A percentile compares a stretch with the other conserved stretches of the same genome.
These are phyloP conservation scores for Hippopotamus amphibius DNA, from an alignment of 2,113 vertebrate genomes.

Conservation along the genomic window DNA sequence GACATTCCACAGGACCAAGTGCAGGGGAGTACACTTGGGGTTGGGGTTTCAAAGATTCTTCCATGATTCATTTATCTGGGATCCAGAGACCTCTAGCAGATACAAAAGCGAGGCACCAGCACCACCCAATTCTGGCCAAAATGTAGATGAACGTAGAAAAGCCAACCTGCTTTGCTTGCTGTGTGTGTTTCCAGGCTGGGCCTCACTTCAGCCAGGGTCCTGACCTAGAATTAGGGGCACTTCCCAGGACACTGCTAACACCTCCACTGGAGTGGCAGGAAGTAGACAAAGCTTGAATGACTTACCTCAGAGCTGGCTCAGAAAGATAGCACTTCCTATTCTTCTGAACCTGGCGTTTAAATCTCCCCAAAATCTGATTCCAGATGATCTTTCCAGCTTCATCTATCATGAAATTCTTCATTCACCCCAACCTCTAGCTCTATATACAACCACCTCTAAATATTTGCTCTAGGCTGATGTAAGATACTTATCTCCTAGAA, in stretches of 20 bases:
- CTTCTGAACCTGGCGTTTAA: background rate
- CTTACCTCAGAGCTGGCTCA: background rate
- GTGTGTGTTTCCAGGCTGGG: rapidly evolving
- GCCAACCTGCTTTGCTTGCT: background rate
- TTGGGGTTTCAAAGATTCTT: background rate
- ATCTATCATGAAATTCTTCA: background rate
- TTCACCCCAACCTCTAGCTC: background rate
- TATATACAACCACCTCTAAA: background rate
- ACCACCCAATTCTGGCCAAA: background rate
- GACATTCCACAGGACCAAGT: background rate
- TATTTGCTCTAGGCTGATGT: background rate
- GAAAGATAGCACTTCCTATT: background rate
- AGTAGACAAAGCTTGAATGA: background rate
- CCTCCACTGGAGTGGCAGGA: background rate
- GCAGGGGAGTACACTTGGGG: background rate
- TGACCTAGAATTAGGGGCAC: background rate
- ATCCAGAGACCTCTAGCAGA: background rate
- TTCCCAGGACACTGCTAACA: background rate
- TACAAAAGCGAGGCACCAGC: background rate
- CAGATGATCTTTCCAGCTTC: background rate
- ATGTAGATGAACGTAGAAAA: background rate
- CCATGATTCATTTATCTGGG: background rate
- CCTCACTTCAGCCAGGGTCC: background rate
- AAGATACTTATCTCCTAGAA: background rate
- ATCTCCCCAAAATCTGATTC: background rate